phyloP scores from a whole-genome alignment of 2,888 invertebrate species.

The Metalampra italica region DNA sequence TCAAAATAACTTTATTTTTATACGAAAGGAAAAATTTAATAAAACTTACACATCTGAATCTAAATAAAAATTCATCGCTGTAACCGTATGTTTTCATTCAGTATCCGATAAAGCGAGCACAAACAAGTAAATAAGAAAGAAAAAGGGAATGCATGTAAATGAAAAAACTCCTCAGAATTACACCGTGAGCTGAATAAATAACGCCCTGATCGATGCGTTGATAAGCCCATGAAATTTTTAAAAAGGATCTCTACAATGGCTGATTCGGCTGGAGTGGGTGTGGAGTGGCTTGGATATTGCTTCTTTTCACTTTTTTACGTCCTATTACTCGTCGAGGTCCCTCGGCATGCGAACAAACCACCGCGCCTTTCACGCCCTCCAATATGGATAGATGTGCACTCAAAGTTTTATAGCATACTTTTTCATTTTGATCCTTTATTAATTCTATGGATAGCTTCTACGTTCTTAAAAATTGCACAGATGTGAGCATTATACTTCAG shows the following conservation, averaged over 20 bases:
- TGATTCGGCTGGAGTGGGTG: conserved; percentile 44
- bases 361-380: conserved; percentile 37
- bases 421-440: not conserved
- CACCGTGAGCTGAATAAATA: conserved; percentile 69
- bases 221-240: conserved; percentile 67
- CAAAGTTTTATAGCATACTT: conserved; percentile 16
- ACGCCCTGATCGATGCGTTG: conserved; percentile 64
- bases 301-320: conserved; percentile 46
- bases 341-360: conserved; percentile 46
- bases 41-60: conserved; percentile 14
- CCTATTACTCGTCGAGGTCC: conserved; percentile 45
- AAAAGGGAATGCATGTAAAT: conserved; percentile 65
- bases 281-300: conserved; percentile 47
- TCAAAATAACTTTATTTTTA: not conserved
- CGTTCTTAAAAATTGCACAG: conserved; percentile 13
- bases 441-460: not conserved
- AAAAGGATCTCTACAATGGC: conserved; percentile 53
- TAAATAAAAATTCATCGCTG: conserved; percentile 31
- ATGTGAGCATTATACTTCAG: conserved; percentile 35
- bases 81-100: conserved; percentile 42
- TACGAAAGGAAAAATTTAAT: conserved; percentile 21
- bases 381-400: conserved; percentile 33
- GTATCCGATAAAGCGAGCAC: conserved; percentile 49
- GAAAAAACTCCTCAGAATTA: conserved; percentile 64
- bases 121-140: conserved; percentile 55